Conservation (phyloP, 2,797 vertebrate species). For the Garrulus glandarius region DNA sequence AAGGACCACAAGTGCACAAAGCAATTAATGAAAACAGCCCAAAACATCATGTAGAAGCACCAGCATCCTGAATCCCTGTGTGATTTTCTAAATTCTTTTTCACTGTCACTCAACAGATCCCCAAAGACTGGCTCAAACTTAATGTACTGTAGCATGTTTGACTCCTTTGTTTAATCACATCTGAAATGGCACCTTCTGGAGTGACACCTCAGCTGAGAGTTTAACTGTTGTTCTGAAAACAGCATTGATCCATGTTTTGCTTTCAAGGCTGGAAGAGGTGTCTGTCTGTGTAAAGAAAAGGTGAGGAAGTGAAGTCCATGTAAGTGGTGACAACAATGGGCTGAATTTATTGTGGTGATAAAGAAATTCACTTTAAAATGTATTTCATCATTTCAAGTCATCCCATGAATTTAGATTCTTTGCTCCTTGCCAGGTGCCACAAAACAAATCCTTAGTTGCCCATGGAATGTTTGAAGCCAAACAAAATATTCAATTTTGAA, state of each 20-base stretch:
- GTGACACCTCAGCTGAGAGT: constrained; percentile 35
- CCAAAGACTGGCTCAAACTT: constrained; percentile 5
- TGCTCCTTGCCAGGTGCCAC: background rate
- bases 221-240: constrained; percentile 13
- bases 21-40: background rate
- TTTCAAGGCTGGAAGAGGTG: background rate
- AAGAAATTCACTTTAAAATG: background rate
- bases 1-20: constrained; percentile 15
- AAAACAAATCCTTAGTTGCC: background rate
- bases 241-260: background rate
- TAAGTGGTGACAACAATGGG: background rate
- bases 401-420: background rate
- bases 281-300: background rate
- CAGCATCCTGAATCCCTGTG: background rate
- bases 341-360: background rate
- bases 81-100: background rate
- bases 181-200: constrained; percentile 9
- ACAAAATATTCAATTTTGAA: background rate
- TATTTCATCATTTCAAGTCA: background rate
- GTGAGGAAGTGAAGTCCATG: background rate
- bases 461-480: background rate
- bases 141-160: constrained; percentile 20
- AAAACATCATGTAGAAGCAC: background rate
- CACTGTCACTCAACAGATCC: background rate
- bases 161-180: constrained; percentile 49